Evolutionary conservation across 2,888 invertebrate genomes (phyloP), one percentile per base, ranked within the genome.

Genomic region (Latrodectus elegans): DNA sequence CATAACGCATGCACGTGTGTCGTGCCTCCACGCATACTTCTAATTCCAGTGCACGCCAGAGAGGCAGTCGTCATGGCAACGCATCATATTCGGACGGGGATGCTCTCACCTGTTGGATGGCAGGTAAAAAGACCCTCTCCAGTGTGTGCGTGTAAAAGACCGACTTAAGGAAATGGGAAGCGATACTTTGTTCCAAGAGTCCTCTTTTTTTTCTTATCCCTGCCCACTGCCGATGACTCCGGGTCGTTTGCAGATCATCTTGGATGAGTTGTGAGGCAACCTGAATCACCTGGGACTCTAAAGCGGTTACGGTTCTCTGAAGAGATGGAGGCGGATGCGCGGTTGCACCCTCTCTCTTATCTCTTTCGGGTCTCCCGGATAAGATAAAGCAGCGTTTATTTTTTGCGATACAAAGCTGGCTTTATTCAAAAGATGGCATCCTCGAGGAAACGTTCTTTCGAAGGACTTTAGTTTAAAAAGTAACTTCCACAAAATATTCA

Each of bases 1-100:
- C 17, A 75, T 86, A 80, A 81, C 76, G 67, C 86, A 86, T 81
- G 86, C 86, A 80, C 75, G 81, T 81, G 78, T 70, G 81, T 53
- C 67, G 78, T 70, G 81, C 64, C 53, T 73, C 81, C 67, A 72
- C 72, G 84, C 77, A 84, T 73, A 75, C 86, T 86, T 86, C 71
- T 81, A 76, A 77, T 81, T 86, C 77, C 86, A 72, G 60, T 68
- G 84, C 84, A 85, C 84, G 78, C 79, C 72, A 22, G 72, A 60
- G n/a, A 38, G 76, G n/a, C 60, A 15, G 86, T 86, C 64, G 67
- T 65, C 72, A 77, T 77, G 77, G 86, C 65, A 81, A 86, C 86
- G 76, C 86, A 80, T 80, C 80, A 12, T 22, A 74, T 70, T 68
- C 71, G 22, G 49, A 49, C 55, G 73, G 22, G 67, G 22, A 77